Conservation (phyloP, 2,888 invertebrate species). For the Pimpla rufipes region DNA sequence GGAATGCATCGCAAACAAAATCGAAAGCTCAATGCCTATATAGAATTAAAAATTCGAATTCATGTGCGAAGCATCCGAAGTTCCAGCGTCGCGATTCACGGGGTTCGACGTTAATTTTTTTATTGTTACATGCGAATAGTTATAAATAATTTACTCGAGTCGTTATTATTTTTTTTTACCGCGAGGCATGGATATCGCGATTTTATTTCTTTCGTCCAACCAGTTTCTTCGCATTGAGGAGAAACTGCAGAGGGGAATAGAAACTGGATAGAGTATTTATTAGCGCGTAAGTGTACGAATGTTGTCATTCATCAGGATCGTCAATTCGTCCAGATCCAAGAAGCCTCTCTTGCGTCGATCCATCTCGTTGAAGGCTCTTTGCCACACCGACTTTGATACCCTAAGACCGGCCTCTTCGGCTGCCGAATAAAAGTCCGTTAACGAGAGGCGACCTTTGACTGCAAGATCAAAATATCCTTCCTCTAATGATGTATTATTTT, state of each 20-base stretch:
- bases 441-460: slow-evolving; percentile 50
- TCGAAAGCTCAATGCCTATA: too few species aligned
- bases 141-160: not conserved
- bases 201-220: not conserved
- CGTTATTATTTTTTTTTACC: not conserved
- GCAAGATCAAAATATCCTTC: slow-evolving; percentile 17
- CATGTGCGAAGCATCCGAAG: too few species aligned
- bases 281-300: slow-evolving; percentile 20
- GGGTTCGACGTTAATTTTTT: not conserved
- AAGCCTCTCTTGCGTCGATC: slow-evolving; percentile 68
- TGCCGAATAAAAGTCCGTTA: slow-evolving; percentile 54
- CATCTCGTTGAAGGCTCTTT: slow-evolving; percentile 70
- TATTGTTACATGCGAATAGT: not conserved
- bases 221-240: not conserved
- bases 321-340: slow-evolving; percentile 70
- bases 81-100: too few species aligned
- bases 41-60: too few species aligned
- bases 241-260: not conserved
- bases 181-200: not conserved
- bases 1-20: too few species aligned
- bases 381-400: slow-evolving; percentile 60
- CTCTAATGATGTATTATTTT: not conserved
- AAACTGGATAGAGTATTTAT: not conserved
- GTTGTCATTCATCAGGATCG: slow-evolving; percentile 24
- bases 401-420: slow-evolving; percentile 61